Conservation (phyloP, 2,888 invertebrate species). For the Cephus pulcher region DNA sequence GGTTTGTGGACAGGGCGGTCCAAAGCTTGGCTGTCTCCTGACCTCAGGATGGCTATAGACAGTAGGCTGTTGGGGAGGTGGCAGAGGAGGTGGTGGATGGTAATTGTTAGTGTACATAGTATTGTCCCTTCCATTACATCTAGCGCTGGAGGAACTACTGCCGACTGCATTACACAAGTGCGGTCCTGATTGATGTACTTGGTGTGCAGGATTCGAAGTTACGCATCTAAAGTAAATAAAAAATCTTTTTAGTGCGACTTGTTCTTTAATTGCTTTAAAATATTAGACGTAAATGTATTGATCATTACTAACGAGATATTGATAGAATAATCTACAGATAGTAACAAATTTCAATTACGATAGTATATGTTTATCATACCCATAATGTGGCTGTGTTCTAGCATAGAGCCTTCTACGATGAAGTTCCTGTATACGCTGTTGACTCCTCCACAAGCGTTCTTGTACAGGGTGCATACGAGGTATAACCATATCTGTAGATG, state of each 20-base stretch:
- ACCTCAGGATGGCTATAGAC: slow-evolving; percentile 67
- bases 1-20: slow-evolving; percentile 51
- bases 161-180: slow-evolving; percentile 42
- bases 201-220: slow-evolving; percentile 47
- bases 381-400: slow-evolving; percentile 42
- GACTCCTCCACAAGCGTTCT: slow-evolving; percentile 80
- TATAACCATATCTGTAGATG: slow-evolving; percentile 27
- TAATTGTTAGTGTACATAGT: slow-evolving; percentile 40
- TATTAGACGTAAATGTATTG: neutral
- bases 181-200: slow-evolving; percentile 43
- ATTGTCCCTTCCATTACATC: slow-evolving; percentile 44
- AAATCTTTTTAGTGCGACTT: neutral
- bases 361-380: slow-evolving; percentile 33
- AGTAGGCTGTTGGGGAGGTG: slow-evolving; percentile 64
- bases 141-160: slow-evolving; percentile 41
- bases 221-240: slow-evolving; percentile 32
- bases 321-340: neutral
- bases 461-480: slow-evolving; percentile 79
- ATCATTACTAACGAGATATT: neutral
- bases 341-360: neutral
- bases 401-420: slow-evolving; percentile 66
- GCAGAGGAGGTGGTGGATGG: slow-evolving; percentile 39
- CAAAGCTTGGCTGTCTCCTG: slow-evolving; percentile 47
- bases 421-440: slow-evolving; percentile 76
- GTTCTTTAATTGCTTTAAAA: neutral